Evolutionary conservation across 2,113 vertebrate species (phyloP).

Genomic region (Sylvietta virens): DNA sequence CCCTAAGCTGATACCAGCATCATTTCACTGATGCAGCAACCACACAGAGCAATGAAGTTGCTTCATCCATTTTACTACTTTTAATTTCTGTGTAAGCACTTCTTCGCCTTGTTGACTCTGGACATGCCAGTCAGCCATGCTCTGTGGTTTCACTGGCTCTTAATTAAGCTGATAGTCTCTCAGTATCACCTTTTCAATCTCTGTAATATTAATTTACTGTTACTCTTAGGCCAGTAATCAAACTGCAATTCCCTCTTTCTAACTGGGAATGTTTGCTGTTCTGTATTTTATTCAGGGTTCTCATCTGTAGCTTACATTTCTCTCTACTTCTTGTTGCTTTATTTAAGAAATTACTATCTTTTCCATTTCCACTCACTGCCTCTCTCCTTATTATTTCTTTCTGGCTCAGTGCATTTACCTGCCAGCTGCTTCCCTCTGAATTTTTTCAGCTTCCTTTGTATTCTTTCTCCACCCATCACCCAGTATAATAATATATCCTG

Average conservation of each 20-base stretch:
- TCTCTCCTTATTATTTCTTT: slow-evolving; percentile 58
- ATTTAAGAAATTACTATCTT: slow-evolving; percentile 48
- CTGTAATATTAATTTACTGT: neutral
- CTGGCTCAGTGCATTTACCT: slow-evolving; percentile 52
- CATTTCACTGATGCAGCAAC: neutral
- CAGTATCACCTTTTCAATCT: neutral
- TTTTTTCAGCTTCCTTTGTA: slow-evolving; percentile 62
- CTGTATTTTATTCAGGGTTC: neutral
- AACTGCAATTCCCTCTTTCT: neutral
- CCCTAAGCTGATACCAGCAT: neutral
- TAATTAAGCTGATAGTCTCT: neutral
- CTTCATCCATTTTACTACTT: neutral
- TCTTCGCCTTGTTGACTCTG: neutral
- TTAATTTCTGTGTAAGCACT: neutral
- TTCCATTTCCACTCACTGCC: slow-evolving; percentile 29
- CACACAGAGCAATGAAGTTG: neutral
- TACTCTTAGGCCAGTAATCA: neutral
- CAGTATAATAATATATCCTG: slow-evolving; percentile 58
- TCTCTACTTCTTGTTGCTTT: slow-evolving; percentile 25
- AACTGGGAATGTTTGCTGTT: neutral
- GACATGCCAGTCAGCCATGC: neutral
- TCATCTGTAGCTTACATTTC: slow-evolving; percentile 7
- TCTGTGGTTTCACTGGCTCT: neutral
- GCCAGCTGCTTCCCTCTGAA: slow-evolving; percentile 51
- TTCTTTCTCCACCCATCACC: slow-evolving; percentile 42